Evolutionary conservation across 1,140 invertebrate species (phyloP).

Genomic region (Orussus abietinus): DNA sequence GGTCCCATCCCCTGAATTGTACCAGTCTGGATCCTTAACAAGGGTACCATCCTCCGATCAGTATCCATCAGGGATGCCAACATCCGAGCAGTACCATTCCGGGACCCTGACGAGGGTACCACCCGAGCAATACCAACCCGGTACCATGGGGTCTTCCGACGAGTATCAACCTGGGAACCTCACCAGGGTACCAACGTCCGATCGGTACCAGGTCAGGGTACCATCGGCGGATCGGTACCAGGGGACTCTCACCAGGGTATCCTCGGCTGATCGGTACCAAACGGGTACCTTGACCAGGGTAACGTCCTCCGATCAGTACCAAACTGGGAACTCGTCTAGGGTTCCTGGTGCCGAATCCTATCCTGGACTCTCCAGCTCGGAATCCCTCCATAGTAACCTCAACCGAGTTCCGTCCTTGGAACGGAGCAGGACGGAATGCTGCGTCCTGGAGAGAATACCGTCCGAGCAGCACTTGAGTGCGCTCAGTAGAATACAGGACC

Average conservation of each 20-base stretch:
- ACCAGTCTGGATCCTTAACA: conserved; percentile 10
- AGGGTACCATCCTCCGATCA: conserved; percentile 30
- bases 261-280: conserved; percentile 9
- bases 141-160: too few species aligned
- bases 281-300: conserved; percentile 3
- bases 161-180: too few species aligned
- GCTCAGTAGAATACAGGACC: conserved; percentile 18
- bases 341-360: conserved; percentile 17
- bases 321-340: background rate
- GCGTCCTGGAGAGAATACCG: conserved; percentile 45
- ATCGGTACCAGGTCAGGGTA: conserved; percentile 14
- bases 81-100: conserved; percentile 2
- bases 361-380: conserved; percentile 15
- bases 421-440: conserved; percentile 10
- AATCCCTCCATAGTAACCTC: conserved; percentile 37
- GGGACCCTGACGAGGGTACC: conserved; percentile 28
- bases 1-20: background rate
- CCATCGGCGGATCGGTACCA: conserved; percentile 27
- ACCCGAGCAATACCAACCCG: conserved; percentile 27
- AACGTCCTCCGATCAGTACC: conserved; percentile 10
- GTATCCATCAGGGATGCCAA: conserved; percentile 7
- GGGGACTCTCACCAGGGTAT: background rate
- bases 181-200: background rate
- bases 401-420: conserved; percentile 47
- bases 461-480: conserved; percentile 36